These are phyloP conservation scores for Rhinolophus sinicus DNA, from an alignment of 2,113 vertebrate genomes.

Conservation along the genomic window DNA sequence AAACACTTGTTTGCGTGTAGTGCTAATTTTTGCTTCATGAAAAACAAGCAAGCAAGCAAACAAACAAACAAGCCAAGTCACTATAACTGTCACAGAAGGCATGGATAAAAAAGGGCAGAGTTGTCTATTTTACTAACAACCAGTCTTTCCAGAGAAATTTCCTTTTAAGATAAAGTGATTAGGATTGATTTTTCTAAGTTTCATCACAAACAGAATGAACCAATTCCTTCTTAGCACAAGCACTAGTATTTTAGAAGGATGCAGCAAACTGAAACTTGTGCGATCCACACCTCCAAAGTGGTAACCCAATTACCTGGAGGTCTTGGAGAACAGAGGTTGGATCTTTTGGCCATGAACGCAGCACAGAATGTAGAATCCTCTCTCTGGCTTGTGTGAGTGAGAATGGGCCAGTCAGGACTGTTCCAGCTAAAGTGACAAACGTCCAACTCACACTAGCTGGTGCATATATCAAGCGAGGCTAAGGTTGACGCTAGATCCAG, in stretches of 20 bases:
- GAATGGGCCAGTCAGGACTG: background rate
- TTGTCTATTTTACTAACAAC: background rate
- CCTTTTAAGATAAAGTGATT: background rate
- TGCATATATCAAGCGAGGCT: background rate
- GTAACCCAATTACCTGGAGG: background rate
- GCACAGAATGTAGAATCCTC: background rate
- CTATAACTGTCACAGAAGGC: background rate
- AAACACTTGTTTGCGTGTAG: slow-evolving; percentile 27
- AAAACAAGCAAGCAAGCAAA: background rate
- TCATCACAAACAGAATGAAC: background rate
- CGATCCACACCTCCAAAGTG: background rate
- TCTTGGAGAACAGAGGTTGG: background rate
- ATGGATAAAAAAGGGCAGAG: background rate
- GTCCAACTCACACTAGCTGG: background rate
- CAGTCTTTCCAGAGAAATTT: background rate
- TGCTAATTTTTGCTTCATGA: slow-evolving; percentile 49
- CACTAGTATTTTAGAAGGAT: background rate
- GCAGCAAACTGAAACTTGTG: background rate
- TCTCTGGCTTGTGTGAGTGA: background rate
- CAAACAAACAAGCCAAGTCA: background rate
- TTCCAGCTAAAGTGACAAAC: background rate
- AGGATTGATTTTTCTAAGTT: slow-evolving; percentile 41
- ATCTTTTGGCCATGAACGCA: background rate
- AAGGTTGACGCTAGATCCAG: background rate
- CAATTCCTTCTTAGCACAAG: background rate